A percentile compares a stretch with the other conserved stretches of the same genome.
phyloP scores from a whole-genome alignment of 2,113 vertebrate genomes.

The Xyrauchen texanus region DNA sequence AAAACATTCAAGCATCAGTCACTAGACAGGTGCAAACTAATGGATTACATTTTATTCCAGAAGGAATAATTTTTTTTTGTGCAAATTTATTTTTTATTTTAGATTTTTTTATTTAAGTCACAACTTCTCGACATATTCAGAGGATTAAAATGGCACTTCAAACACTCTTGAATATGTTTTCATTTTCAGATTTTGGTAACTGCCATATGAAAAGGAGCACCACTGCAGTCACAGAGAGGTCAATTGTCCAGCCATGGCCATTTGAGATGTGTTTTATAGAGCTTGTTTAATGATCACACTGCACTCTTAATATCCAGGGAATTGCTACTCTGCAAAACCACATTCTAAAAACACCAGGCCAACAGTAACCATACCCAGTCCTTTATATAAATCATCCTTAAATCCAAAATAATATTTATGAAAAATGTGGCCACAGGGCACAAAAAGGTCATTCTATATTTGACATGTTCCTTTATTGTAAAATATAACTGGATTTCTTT shows the following conservation, averaged over 20 bases:
- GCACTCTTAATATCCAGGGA: conserved; percentile 33
- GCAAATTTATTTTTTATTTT: too few relatives aligned
- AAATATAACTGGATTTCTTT: conserved; percentile 64
- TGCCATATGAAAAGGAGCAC: not conserved
- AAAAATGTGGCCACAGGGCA: conserved; percentile 66
- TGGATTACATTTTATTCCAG: too few relatives aligned
- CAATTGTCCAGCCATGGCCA: conserved; percentile 42
- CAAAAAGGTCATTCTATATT: conserved; percentile 72
- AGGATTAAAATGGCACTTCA: not conserved
- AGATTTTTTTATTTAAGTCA: too few relatives aligned
- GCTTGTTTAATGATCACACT: conserved; percentile 48
- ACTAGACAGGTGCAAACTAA: too few relatives aligned
- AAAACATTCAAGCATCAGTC: too few relatives aligned
- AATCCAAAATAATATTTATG: conserved; percentile 69
- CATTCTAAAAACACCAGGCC: conserved; percentile 56
- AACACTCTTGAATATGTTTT: not conserved
- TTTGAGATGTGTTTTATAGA: conserved; percentile 31
- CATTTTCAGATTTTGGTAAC: not conserved
- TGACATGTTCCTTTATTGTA: conserved; percentile 72
- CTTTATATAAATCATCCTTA: conserved; percentile 71
- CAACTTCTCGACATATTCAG: too few relatives aligned
- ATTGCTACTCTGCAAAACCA: conserved; percentile 22
- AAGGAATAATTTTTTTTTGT: too few relatives aligned
- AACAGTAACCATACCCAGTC: conserved; percentile 70
- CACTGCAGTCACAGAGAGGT: conserved; percentile 19